A percentile compares a stretch with the other conserved stretches of the same genome.
Evolutionary conservation across 2,797 vertebrate species (phyloP).

Genomic region (Apodemus agrarius): DNA sequence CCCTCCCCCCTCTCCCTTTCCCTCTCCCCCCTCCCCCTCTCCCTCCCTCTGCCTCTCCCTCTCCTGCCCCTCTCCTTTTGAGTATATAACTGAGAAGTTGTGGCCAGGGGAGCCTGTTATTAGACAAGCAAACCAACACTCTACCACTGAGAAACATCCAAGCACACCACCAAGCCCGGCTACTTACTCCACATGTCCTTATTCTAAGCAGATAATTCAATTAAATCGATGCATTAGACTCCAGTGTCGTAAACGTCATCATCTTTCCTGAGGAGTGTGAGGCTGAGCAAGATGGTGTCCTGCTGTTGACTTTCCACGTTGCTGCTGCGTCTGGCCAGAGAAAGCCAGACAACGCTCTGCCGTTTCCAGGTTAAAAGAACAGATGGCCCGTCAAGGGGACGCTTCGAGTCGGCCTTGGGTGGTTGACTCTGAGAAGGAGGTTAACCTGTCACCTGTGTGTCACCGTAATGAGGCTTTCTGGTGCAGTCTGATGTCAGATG

Average conservation of each 20-base stretch:
- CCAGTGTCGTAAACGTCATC: constrained; percentile 19
- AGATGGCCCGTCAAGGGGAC: constrained; percentile 24
- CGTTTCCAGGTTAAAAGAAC: neutral
- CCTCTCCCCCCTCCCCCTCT: too few relatives aligned
- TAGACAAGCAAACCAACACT: too few relatives aligned
- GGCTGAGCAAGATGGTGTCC: neutral
- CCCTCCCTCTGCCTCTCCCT: too few relatives aligned
- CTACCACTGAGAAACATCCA: too few relatives aligned
- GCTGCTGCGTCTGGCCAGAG: neutral
- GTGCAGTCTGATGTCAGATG: neutral
- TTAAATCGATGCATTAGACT: constrained; percentile 10
- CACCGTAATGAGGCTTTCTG: neutral
- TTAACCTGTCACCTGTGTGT: neutral
- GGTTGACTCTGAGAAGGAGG: constrained; percentile 51
- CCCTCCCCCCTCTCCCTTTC: neutral
- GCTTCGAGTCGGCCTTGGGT: constrained; percentile 6
- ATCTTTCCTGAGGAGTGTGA: neutral
- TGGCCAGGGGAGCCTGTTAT: too few relatives aligned
- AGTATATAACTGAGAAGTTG: neutral
- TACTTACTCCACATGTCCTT: neutral
- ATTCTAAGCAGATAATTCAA: constrained; percentile 44
- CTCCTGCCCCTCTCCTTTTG: neutral
- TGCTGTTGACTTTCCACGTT: neutral
- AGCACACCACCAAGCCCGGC: neutral
- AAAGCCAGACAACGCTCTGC: neutral